Evolutionary conservation across 1,140 invertebrate genomes (phyloP).

Genomic region (Caenorhabditis tropicalis): DNA sequence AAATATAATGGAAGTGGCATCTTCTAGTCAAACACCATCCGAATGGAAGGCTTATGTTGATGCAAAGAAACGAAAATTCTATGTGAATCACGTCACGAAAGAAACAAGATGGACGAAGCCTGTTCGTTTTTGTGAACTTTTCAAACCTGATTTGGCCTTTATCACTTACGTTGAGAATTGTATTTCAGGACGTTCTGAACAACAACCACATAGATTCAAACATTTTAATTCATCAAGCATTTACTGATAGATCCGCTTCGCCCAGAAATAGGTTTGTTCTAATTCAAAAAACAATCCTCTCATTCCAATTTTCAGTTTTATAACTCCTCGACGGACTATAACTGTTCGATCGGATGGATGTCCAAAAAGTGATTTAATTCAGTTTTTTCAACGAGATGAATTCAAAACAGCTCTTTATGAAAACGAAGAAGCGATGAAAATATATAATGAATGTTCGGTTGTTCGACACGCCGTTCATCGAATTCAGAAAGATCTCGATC

Average conservation of each 20-base stretch:
- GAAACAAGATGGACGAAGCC: constrained; percentile 27
- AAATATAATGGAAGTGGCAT: constrained; percentile 13
- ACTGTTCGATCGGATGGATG: neutral
- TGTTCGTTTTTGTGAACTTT: neutral
- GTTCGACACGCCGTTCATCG: constrained; percentile 29
- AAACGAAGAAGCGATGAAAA: neutral
- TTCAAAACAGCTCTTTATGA: constrained; percentile 27
- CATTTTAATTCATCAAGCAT: neutral
- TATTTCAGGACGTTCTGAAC: neutral
- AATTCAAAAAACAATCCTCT: neutral
- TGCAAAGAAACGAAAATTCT: constrained; percentile 1
- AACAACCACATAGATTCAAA: constrained; percentile 1
- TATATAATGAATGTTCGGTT: constrained; percentile 15
- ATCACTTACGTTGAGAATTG: too few species aligned
- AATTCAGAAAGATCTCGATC: constrained; percentile 13
- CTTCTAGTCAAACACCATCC: neutral
- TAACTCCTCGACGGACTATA: neutral
- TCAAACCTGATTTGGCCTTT: too few species aligned
- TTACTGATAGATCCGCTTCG: neutral
- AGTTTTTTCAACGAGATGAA: constrained; percentile 32
- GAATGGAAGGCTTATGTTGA: constrained; percentile 34
- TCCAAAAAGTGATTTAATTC: constrained; percentile 25
- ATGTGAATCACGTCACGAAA: constrained; percentile 16
- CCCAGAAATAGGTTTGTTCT: neutral
- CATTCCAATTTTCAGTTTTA: neutral